Conservation (phyloP, 1,140 invertebrate species). For the Aphelenchoides besseyi region DNA sequence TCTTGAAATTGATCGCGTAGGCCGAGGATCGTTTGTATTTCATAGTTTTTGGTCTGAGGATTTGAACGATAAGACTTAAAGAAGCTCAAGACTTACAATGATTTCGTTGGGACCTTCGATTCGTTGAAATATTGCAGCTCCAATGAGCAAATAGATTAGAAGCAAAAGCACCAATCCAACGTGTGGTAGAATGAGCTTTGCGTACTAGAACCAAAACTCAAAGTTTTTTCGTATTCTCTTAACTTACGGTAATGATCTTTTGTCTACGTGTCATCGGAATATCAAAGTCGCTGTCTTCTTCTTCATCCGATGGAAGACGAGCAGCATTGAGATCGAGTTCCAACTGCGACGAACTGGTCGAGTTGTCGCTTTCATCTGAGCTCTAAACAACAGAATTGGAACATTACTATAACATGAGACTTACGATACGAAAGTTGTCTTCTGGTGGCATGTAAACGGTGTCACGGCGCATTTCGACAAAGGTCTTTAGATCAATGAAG, state of each 20-base stretch:
- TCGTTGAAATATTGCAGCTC: slow-evolving; percentile 57
- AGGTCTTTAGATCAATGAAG: neutral
- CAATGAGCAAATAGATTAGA: slow-evolving; percentile 53
- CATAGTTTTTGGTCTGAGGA: slow-evolving; percentile 53
- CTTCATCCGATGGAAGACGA: slow-evolving; percentile 17
- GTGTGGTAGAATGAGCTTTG: slow-evolving; percentile 57
- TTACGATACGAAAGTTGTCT: slow-evolving; percentile 33
- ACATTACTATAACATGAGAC: slow-evolving; percentile 7
- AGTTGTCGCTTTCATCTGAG: slow-evolving; percentile 13
- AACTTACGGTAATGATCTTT: slow-evolving; percentile 20
- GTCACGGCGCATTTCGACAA: slow-evolving; percentile 30
- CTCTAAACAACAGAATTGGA: neutral
- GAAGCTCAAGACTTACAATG: slow-evolving; percentile 24
- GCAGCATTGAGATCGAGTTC: slow-evolving; percentile 17
- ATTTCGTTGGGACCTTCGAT: slow-evolving; percentile 37
- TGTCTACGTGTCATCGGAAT: slow-evolving; percentile 7
- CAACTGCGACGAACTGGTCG: neutral
- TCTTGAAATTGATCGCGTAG: slow-evolving; percentile 58
- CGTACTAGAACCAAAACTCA: slow-evolving; percentile 30
- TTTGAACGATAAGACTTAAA: neutral
- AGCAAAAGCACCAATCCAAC: slow-evolving; percentile 58
- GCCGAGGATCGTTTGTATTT: slow-evolving; percentile 54
- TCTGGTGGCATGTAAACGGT: slow-evolving; percentile 36
- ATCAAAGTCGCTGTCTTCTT: slow-evolving; percentile 18
- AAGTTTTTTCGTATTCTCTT: slow-evolving; percentile 5